Conservation (phyloP, 2,113 vertebrate genomes). For the Parotia lawesii region DNA sequence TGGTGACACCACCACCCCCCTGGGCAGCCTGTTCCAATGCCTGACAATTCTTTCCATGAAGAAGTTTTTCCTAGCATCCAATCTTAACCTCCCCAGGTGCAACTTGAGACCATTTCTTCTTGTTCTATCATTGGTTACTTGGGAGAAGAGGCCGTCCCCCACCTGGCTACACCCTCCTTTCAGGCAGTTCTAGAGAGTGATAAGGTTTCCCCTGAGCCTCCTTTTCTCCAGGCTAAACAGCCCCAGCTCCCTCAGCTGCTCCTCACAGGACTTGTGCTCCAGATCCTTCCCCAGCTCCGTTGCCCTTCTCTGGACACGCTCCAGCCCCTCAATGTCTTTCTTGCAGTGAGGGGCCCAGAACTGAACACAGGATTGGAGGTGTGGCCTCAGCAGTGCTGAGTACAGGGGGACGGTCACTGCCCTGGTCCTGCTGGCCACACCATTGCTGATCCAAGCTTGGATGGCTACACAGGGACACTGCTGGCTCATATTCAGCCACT, state of each 20-base stretch:
- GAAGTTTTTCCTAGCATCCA: not conserved
- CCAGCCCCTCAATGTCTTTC: not conserved
- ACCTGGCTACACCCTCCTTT: not conserved
- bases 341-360: not conserved
- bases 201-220: accelerated
- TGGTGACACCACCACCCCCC: accelerated
- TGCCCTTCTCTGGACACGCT: not conserved
- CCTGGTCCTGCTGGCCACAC: not conserved
- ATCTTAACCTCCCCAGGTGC: too few species aligned
- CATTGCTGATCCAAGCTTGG: accelerated
- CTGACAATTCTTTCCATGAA: not conserved
- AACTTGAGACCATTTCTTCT: not conserved
- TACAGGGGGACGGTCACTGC: not conserved
- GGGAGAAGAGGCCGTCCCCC: accelerated
- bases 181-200: accelerated
- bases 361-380: not conserved
- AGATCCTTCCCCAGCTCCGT: not conserved
- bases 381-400: not conserved
- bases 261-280: accelerated
- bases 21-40: not conserved
- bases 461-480: not conserved
- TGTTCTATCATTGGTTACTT: accelerated
- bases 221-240: not conserved
- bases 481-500: not conserved
- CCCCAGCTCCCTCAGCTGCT: not conserved